A percentile compares a stretch with the other conserved stretches of the same genome.
phyloP scores from a whole-genome alignment of 2,888 invertebrate genomes.

The Mantis religiosa region DNA sequence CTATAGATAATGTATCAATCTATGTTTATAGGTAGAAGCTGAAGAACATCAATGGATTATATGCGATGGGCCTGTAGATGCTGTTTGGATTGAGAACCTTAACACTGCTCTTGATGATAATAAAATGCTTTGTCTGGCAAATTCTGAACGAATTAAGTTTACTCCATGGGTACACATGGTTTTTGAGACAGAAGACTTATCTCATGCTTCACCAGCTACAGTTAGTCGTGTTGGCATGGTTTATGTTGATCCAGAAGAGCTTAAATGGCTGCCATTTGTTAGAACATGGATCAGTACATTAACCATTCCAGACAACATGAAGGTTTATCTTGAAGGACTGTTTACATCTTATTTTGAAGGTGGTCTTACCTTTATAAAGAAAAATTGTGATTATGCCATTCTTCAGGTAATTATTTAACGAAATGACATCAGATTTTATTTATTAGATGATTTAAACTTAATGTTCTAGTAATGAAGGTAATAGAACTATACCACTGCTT shows the following conservation, averaged over 20 bases:
- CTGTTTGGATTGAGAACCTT: conserved; percentile 92
- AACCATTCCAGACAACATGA: conserved; percentile 53
- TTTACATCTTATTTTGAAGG: conserved; percentile 62
- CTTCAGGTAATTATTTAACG: conserved; percentile 57
- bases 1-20: conserved; percentile 18
- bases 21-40: conserved; percentile 38
- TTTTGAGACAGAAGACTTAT: conserved; percentile 78
- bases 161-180: conserved; percentile 87
- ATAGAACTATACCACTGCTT: too few relatives aligned
- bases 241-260: conserved; percentile 78
- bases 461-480: neutral
- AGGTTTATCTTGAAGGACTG: conserved; percentile 60
- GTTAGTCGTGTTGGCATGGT: conserved; percentile 80
- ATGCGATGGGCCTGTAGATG: conserved; percentile 89
- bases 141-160: conserved; percentile 85
- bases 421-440: neutral
- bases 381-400: conserved; percentile 67
- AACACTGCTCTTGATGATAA: conserved; percentile 91
- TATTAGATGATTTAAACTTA: neutral
- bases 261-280: conserved; percentile 72
- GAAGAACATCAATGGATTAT: conserved; percentile 86
- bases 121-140: conserved; percentile 87
- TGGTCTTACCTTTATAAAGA: conserved; percentile 63
- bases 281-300: conserved; percentile 68
- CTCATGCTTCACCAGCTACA: conserved; percentile 88